These are phyloP conservation scores for Tholera decimalis DNA, from an alignment of 2,888 invertebrate species.

Conservation along the genomic window DNA sequence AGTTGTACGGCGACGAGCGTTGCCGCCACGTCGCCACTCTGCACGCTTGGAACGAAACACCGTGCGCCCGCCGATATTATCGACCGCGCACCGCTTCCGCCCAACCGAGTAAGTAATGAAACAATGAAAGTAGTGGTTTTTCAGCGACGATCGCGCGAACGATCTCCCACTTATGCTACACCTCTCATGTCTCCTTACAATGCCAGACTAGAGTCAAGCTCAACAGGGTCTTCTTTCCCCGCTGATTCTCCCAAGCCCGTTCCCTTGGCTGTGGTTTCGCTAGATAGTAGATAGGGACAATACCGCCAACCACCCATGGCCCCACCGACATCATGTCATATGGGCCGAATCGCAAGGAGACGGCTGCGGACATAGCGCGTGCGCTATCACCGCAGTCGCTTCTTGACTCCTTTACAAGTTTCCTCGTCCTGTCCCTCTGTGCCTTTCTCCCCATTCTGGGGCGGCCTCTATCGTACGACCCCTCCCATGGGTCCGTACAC, in stretches of 20 bases:
- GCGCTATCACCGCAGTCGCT: too few species aligned
- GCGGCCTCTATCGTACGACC: too few species aligned
- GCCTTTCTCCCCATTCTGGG: too few species aligned
- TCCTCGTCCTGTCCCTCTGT: too few species aligned
- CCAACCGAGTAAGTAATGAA: slow-evolving; percentile 53
- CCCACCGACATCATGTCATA: too few species aligned
- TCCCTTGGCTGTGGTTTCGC: slow-evolving; percentile 86
- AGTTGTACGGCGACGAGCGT: too few species aligned
- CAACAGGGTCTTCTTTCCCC: slow-evolving; percentile 94
- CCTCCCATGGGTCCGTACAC: too few species aligned
- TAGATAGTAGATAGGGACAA: slow-evolving; percentile 79
- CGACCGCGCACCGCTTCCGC: slow-evolving; percentile 69
- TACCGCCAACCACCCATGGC: too few species aligned
- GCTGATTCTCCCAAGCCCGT: slow-evolving; percentile 93
- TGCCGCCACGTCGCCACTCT: too few species aligned
- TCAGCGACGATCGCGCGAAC: slow-evolving; percentile 41
- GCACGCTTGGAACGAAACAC: slow-evolving; percentile 88
- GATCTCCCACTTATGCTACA: slow-evolving; percentile 82
- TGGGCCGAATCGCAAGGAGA: too few species aligned
- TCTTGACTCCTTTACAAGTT: too few species aligned
- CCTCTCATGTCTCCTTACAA: slow-evolving; percentile 92
- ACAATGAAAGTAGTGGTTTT: slow-evolving; percentile 53
- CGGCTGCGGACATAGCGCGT: too few species aligned
- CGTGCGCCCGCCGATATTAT: slow-evolving; percentile 68
- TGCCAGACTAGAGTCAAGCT: slow-evolving; percentile 93